Base-by-base conservation (phyloP, 2,888 invertebrate genomes). In the Agapostemon virescens region DNA sequence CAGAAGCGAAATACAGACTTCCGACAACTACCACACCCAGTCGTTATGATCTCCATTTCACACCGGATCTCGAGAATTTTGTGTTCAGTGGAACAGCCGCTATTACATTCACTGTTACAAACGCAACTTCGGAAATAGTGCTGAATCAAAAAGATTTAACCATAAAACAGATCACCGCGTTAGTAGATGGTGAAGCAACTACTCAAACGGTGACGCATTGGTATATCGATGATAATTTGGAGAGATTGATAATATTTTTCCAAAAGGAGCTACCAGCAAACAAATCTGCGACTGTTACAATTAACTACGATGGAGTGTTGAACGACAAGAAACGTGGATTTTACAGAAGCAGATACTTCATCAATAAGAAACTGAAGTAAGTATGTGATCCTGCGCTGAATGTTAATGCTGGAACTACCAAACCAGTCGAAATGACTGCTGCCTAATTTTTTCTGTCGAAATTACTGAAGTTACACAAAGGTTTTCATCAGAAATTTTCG, bases 271-370 rank as follows among this genome's bases (percentile, higher is more conserved):
- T 84, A 0, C 0, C 26, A 15, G 0, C 1, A 0, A 9, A 0
- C 0, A 0, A 93, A 94, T 84, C 95, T 95, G 80, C 93, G 92
- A n/a, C n/a, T 0, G 87, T 95, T 26, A 93, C 93, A 80, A 88
- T 95, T 17, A 90, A 93, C 0, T 95, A 94, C 88, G 89, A 91
- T 17, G 95, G 95, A 17, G 90, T 88, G 30, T 94, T 95, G 36
- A 94, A 94, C n/a, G 94, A 95, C 87, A 93, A 95, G 2, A 91
- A 95, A 79, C 94, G 93, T 68, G 96, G 96, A 69, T 95, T 96
- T 89, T 96, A 96, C 89, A 94, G 94, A 87, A 95, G 95, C 85
- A 94, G 94, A 63, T 96, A 96, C 87, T 92, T 90, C 6, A 93
- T 94, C 78, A 73, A 91, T 17, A 81, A 90, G 30, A 93, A 93